These are phyloP conservation scores for Tragelaphus buxtoni DNA, from an alignment of 2,113 vertebrate species.

Conservation along the genomic window DNA sequence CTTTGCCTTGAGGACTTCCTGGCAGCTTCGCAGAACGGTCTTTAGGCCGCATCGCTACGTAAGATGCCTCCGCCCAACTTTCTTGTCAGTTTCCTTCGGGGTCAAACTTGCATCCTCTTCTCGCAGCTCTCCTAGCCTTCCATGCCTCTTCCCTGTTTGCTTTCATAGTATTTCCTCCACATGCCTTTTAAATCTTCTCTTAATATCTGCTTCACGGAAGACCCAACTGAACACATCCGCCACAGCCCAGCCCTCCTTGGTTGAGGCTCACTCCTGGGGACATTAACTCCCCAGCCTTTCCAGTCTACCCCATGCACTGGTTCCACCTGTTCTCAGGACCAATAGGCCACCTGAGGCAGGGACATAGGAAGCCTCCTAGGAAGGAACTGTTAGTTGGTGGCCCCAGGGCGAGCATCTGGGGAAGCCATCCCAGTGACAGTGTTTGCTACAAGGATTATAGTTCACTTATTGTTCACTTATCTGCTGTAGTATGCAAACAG, in stretches of 20 bases:
- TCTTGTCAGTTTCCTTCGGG: background rate
- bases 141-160: background rate
- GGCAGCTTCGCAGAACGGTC: background rate
- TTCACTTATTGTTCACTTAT: background rate
- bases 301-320: background rate
- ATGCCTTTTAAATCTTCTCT: background rate
- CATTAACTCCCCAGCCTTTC: background rate
- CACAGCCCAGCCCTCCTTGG: background rate
- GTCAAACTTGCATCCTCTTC: background rate
- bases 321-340: background rate
- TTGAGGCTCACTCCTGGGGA: background rate
- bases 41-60: fast-evolving
- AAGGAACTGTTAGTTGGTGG: background rate
- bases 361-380: background rate
- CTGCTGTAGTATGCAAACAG: background rate
- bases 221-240: background rate
- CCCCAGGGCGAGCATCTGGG: background rate
- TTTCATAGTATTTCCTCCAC: background rate
- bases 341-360: background rate
- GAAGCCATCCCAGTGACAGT: background rate
- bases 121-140: background rate
- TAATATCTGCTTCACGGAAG: background rate
- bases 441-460: background rate
- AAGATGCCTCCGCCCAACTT: background rate
- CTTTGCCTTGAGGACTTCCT: background rate